phyloP scores from a whole-genome alignment of 2,797 vertebrate species.

The Gouania willdenowi region DNA sequence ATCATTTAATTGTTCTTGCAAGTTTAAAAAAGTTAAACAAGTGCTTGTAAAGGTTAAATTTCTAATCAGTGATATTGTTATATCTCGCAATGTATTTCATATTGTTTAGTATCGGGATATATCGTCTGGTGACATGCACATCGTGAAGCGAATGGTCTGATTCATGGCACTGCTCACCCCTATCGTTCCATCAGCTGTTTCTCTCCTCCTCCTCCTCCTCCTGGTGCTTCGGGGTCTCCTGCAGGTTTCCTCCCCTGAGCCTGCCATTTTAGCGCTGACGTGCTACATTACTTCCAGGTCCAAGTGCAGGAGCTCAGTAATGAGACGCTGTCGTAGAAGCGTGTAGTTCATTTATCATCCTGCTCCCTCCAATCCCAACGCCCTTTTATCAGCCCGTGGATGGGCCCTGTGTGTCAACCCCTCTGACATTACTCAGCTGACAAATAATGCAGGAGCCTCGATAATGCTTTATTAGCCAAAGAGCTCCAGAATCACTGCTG shows the following conservation, averaged over 20 bases:
- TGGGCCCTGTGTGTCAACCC: conserved; percentile 41
- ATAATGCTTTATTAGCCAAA: conserved; percentile 69
- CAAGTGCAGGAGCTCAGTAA: conserved; percentile 49
- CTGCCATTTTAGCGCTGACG: conserved; percentile 11
- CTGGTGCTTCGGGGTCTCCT: background rate
- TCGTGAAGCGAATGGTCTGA: too few species aligned
- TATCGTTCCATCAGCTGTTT: background rate
- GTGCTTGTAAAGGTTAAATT: too few species aligned
- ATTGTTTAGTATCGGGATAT: too few species aligned
- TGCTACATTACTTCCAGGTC: conserved; percentile 60
- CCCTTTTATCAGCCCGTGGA: conserved; percentile 53
- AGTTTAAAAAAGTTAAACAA: too few species aligned
- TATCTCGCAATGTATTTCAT: too few species aligned
- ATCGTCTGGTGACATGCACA: too few species aligned
- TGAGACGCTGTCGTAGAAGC: conserved; percentile 54
- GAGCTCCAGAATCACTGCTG: conserved; percentile 51
- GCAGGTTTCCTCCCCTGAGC: conserved; percentile 2
- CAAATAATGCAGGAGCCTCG: conserved; percentile 42
- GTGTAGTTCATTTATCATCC: conserved; percentile 66
- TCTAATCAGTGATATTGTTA: too few species aligned
- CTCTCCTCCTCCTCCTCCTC: background rate
- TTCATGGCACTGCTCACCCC: background rate
- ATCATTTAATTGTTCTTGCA: too few species aligned
- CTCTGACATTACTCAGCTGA: conserved; percentile 66
- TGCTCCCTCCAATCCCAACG: conserved; percentile 49